Evolutionary conservation across 2,888 invertebrate species (phyloP), one percentile per base, ranked within the genome.

Genomic region (Drosophila neutralis): DNA sequence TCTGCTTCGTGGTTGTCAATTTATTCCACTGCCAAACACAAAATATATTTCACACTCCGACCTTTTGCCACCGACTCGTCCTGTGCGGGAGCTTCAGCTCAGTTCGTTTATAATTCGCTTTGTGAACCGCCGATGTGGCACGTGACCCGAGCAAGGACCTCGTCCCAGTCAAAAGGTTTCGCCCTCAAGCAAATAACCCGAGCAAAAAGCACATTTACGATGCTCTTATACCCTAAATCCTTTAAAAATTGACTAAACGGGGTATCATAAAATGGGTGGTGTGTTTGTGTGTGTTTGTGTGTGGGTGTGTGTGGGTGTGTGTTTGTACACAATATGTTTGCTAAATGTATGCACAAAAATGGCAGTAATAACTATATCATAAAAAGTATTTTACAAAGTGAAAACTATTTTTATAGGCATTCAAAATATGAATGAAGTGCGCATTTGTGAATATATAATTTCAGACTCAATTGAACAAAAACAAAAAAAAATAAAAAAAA

Each of bases 91-190:
- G 33, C 29, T 42, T 31, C 51, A 52, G 62, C 49, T 40, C 40
- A 40, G 4, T 53, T 66, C 63, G 36, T 52, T 69, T 52, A 49
- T 65, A 62, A 79, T 71, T 72, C 67, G 71, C 45, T 60, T 58
- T 65, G 53, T 51, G 51, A 15, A 36, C 58, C 33, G 51, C 48
- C 54, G 35, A 48, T 24, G 36, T 31, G 56, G 64, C 75, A 85
- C 73, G 68, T 81, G 82, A 80, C 81, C 57, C 54, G 40, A 58
- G 66, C 73, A 64, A 53, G 59, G 59, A 49, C 62, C 35, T 27
- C 49, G 18, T 6, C 6, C 64, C 35, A 33, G 13, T 33, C 52
- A 56, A 5, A 38, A 48, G 45, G 42, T 42, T 51, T 21, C 33
- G 56, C 35, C 40, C 40, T 21, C 18, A 11, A 35, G 42, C 27